A percentile compares a stretch with the other conserved stretches of the same genome.
Conservation (phyloP, 2,888 invertebrate species). For the Leptinotarsa rubiginosa region DNA sequence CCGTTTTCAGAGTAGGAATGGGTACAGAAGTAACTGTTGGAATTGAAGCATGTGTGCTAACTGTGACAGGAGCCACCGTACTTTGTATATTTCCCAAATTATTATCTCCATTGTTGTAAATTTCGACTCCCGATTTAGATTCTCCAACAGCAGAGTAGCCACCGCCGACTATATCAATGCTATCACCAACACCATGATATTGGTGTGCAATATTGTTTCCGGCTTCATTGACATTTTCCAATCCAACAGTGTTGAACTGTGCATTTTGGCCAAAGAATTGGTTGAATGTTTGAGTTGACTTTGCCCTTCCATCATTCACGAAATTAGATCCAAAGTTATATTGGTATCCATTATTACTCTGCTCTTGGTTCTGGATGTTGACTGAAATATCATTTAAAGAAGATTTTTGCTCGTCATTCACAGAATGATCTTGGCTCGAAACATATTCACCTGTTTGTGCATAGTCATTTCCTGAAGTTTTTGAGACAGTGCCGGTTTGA, state of each 20-base stretch:
- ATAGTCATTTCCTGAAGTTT: background rate
- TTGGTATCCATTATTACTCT: constrained; percentile 1
- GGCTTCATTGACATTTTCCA: background rate
- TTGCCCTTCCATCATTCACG: background rate
- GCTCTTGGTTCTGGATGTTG: background rate
- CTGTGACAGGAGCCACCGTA: constrained; percentile 46
- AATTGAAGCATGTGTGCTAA: constrained; percentile 47
- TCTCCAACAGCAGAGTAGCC: constrained; percentile 60
- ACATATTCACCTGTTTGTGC: background rate
- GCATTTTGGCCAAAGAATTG: background rate
- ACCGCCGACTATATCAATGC: constrained; percentile 59
- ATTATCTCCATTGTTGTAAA: constrained; percentile 51
- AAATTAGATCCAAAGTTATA: constrained; percentile 18
- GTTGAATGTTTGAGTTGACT: background rate
- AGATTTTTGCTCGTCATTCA: background rate
- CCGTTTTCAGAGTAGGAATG: constrained; percentile 55
- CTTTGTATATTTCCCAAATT: constrained; percentile 48
- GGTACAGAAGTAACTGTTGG: constrained; percentile 58
- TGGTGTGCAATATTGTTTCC: constrained; percentile 16
- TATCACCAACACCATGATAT: constrained; percentile 37
- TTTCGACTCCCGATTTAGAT: constrained; percentile 44
- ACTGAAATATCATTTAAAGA: background rate
- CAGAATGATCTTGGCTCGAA: background rate
- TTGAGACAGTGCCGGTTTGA: background rate
- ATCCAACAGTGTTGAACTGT: background rate